Base-by-base conservation (phyloP, 2,888 invertebrate species). In the Drosophila tanythrix region DNA sequence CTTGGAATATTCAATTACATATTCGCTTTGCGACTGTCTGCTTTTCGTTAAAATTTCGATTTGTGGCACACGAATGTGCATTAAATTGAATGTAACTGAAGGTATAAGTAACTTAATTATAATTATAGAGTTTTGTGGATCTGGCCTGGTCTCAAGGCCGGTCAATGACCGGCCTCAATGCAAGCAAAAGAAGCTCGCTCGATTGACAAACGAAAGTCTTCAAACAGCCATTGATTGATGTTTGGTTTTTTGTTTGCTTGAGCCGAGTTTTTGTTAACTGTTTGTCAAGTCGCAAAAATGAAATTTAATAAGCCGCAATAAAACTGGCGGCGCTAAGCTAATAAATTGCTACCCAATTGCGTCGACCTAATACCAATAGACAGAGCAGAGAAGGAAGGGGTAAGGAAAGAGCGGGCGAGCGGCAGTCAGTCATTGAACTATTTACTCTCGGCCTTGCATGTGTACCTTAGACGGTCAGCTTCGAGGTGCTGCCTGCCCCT, bases 351-450 rank as follows among this genome's bases (percentile, higher is more conserved):
- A 29, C 72, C 59, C 73, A 76, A 80, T 62, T 72, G 63, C 76
- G 63, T 68, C 65, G 61, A 76, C 58, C 35, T 51, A 29, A 8
- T 3, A 46, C 25, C 25, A 53, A 59, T 48, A 57, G 61, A 50
- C 40, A 43, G 52, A 35, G 40, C 10, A 33, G 11, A 38, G 48
- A 50, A 21, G 18, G 35, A 50, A 21, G 18, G 35, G 8, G 13
- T 25, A 27, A 53, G 61, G 13, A 33, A 8, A 38, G 48, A 70
- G 57, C 59, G 55, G 59, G 60, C 61, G 56, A 64, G 82, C 76
- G 18, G 15, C 73, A 74, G 66, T 15, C 88, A 85, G 85, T 85
- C 85, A 88, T 89, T 85, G 89, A 85, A 85, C 85, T 84, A 88
- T 80, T 85, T 89, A 76, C 85, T 68, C 88, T 82, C 81, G 85